Evolutionary conservation across 2,797 vertebrate genomes (phyloP).

Genomic region (Rhinatrema bivittatum): DNA sequence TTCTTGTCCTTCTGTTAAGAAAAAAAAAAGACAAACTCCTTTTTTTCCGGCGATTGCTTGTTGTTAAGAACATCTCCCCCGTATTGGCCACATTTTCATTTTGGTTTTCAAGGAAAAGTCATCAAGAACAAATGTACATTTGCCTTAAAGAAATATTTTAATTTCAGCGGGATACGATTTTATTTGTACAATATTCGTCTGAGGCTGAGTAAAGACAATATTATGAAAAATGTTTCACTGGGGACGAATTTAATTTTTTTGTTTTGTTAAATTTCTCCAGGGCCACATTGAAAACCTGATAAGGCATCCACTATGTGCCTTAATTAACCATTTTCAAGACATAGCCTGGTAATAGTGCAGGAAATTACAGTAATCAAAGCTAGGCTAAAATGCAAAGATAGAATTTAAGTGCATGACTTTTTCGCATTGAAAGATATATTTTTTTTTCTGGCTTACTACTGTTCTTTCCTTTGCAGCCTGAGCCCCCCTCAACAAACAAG

Average conservation of each 20-base stretch:
- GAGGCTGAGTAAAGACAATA: constrained; percentile 35
- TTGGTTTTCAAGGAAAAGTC: too few species aligned
- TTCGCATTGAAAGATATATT: constrained; percentile 12
- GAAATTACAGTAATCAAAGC: constrained; percentile 25
- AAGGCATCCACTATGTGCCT: constrained; percentile 21
- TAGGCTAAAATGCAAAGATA: constrained; percentile 23
- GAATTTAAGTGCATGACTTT: neutral
- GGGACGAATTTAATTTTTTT: constrained; percentile 43
- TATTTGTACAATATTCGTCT: constrained; percentile 36
- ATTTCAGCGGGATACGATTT: too few species aligned
- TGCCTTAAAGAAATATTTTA: too few species aligned
- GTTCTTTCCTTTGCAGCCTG: constrained; percentile 64
- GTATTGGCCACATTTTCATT: too few species aligned
- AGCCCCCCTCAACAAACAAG: constrained; percentile 90
- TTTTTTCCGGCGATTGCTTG: too few species aligned
- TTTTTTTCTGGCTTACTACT: constrained; percentile 12
- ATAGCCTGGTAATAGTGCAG: constrained; percentile 15
- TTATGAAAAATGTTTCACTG: constrained; percentile 35
- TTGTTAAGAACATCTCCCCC: too few species aligned
- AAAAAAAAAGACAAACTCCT: too few species aligned
- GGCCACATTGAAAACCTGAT: constrained; percentile 41
- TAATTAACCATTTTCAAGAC: constrained; percentile 40
- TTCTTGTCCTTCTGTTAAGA: too few species aligned
- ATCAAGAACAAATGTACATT: too few species aligned
- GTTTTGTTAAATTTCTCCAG: constrained; percentile 43